These are phyloP conservation scores for Nannobrachium achirus DNA, from an alignment of 2,113 vertebrate genomes.

Conservation along the genomic window DNA sequence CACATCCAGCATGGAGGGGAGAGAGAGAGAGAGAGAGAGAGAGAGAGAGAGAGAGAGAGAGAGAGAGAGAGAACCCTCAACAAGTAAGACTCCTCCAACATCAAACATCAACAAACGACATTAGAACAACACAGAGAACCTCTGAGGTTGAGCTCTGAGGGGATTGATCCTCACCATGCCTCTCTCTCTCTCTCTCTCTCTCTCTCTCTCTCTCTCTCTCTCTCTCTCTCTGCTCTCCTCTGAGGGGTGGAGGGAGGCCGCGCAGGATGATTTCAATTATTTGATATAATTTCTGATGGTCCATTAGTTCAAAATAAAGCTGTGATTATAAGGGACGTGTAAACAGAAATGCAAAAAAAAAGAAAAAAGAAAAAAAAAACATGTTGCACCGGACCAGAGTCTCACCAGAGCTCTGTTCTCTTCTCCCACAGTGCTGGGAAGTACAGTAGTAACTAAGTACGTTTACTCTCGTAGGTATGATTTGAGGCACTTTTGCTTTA, in stretches of 20 bases:
- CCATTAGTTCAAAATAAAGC: constrained; percentile 79
- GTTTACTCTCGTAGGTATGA: no score
- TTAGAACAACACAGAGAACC: constrained; percentile 30
- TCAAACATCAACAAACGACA: constrained; percentile 64
- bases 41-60: no score
- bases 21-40: background rate
- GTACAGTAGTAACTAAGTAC: no score
- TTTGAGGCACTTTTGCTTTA: no score
- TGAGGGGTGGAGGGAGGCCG: constrained; percentile 37
- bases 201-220: background rate
- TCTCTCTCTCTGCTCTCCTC: background rate
- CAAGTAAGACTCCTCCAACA: constrained; percentile 36
- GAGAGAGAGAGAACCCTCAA: no score
- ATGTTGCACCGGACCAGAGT: constrained; percentile 31
- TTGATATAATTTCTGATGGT: constrained; percentile 79
- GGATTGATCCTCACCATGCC: constrained; percentile 38
- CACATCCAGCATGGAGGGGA: constrained; percentile 43
- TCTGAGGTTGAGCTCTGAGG: constrained; percentile 44
- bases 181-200: no score
- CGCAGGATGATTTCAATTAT: constrained; percentile 72
- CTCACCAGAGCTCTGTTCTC: constrained; percentile 39
- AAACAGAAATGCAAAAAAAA: constrained; percentile 71
- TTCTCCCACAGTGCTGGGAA: constrained; percentile 16
- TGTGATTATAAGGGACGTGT: constrained; percentile 60
- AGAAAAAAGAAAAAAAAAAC: no score